Evolutionary conservation across 2,113 vertebrate species (phyloP).

Genomic region (Malurus cyaneus): DNA sequence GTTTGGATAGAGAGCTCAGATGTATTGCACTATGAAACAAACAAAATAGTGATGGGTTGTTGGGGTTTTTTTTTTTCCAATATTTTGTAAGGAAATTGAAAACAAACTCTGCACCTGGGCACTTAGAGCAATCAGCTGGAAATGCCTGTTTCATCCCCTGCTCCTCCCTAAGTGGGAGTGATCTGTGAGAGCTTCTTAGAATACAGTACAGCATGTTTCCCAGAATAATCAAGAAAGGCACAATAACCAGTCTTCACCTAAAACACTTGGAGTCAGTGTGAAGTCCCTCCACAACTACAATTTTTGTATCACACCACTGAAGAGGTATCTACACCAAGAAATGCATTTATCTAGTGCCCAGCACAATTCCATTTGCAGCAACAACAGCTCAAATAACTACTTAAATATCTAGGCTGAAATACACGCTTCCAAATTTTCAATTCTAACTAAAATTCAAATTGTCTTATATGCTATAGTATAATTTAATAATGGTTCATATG

Average conservation of each 20-base stretch:
- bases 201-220: fast-evolving
- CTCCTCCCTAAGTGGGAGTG: not conserved
- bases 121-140: not conserved
- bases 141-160: not conserved
- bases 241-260: not conserved
- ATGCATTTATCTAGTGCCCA: not conserved
- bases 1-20: not conserved
- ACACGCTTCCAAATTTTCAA: not conserved
- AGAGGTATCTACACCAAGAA: not conserved
- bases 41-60: not conserved
- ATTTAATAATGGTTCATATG: not conserved
- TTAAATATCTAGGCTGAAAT: not conserved
- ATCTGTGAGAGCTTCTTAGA: not conserved
- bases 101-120: not conserved
- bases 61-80: not conserved
- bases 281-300: not conserved
- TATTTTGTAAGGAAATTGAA: not conserved
- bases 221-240: not conserved
- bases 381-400: not conserved
- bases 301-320: not conserved
- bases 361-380: not conserved
- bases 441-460: not conserved
- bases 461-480: not conserved
- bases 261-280: not conserved
- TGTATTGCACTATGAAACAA: not conserved